phyloP scores from a whole-genome alignment of 2,888 invertebrate species.

The Coelopa pilipes region DNA sequence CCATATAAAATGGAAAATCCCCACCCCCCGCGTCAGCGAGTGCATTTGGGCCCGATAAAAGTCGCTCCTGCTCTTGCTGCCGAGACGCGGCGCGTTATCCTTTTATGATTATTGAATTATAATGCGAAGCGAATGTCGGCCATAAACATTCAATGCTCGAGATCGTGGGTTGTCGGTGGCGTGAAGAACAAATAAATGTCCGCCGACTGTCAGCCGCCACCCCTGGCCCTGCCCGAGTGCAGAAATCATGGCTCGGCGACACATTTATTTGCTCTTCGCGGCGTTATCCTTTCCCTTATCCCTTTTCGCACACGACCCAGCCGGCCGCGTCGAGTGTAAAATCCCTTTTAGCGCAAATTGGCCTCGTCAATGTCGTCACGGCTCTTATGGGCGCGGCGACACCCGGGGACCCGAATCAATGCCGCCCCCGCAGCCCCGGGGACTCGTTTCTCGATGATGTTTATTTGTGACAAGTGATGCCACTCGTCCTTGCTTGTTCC shows the following conservation, averaged over 20 bases:
- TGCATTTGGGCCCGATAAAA: background rate
- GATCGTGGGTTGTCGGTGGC: too few species aligned
- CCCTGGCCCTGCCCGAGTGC: too few species aligned
- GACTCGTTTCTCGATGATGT: background rate
- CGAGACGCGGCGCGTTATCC: conserved; percentile 43
- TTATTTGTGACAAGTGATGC: too few species aligned
- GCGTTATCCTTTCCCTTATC: too few species aligned
- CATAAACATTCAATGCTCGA: conserved; percentile 55
- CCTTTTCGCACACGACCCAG: too few species aligned
- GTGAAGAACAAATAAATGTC: too few species aligned
- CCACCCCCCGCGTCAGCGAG: conserved; percentile 34
- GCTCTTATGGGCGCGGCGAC: background rate
- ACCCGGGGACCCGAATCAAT: background rate
- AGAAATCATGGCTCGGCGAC: too few species aligned
- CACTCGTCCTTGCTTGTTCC: too few species aligned
- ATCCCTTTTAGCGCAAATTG: conserved; percentile 29
- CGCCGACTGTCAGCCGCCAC: too few species aligned
- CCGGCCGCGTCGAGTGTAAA: conserved; percentile 11
- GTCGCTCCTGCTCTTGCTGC: too few species aligned
- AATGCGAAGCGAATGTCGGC: conserved; percentile 60
- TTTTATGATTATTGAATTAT: conserved; percentile 64
- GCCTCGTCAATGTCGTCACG: conserved; percentile 26
- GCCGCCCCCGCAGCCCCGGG: background rate
- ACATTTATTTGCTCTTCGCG: too few species aligned
- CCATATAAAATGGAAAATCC: too few species aligned